Conservation (phyloP, 1,140 invertebrate genomes). For the Ostrea denselamellosa region DNA sequence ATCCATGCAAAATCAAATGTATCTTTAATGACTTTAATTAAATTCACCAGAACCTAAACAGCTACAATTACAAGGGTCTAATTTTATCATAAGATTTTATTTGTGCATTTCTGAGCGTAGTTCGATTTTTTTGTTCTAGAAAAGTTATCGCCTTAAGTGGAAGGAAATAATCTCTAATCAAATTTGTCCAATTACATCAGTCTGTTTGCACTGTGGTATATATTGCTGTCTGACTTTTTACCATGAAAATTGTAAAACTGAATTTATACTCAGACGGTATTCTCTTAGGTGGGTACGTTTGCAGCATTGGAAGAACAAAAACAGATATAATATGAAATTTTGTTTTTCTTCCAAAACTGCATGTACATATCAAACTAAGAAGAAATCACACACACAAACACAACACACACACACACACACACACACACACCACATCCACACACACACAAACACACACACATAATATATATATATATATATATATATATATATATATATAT, state of each 20-base stretch:
- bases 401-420: no score
- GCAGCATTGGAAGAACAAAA: neutral
- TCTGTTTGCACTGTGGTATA: neutral
- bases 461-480: no score
- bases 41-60: neutral
- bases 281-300: neutral
- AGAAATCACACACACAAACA: no score
- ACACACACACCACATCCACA: no score
- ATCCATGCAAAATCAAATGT: neutral
- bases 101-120: neutral
- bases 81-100: neutral
- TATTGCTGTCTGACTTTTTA: neutral
- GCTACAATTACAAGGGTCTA: neutral
- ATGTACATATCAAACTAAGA: no score
- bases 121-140: neutral
- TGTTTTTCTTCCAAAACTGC: no score
- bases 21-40: neutral
- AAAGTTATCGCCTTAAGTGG: neutral
- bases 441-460: no score
- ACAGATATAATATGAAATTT: no score
- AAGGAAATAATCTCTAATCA: neutral
- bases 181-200: neutral
- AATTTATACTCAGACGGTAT: neutral
- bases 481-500: no score
- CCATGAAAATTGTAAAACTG: neutral